A percentile compares a stretch with the other conserved stretches of the same genome.
Evolutionary conservation across 1,140 invertebrate species (phyloP).

Genomic region (Drosophila fuyamai): DNA sequence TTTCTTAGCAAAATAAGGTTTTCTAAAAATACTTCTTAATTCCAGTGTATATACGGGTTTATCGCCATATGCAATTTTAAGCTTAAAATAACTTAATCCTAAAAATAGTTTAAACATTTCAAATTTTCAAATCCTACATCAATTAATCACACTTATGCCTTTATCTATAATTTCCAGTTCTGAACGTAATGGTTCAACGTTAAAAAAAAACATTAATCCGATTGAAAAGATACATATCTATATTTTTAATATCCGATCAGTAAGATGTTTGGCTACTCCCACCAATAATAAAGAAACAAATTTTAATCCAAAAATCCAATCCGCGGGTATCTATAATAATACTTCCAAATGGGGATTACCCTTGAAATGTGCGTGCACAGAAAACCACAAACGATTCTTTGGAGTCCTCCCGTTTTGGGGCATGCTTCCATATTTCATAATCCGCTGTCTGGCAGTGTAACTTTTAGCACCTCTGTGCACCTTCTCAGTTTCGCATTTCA

Average conservation of each 20-base stretch:
- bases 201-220: not conserved
- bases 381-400: constrained; percentile 8
- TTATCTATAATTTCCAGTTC: not conserved
- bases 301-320: constrained; percentile 17
- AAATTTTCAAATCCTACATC: not conserved
- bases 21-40: too few species aligned
- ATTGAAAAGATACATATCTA: not conserved
- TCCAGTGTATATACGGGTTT: too few species aligned
- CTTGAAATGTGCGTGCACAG: constrained; percentile 7
- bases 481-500: constrained; percentile 52
- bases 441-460: constrained; percentile 50
- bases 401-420: constrained; percentile 8
- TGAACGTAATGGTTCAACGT: not conserved
- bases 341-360: constrained; percentile 7
- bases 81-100: too few species aligned
- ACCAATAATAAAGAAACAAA: not conserved
- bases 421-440: constrained; percentile 54
- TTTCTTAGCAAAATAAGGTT: too few species aligned
- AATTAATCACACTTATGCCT: not conserved
- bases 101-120: not conserved
- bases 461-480: constrained; percentile 56
- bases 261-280: not conserved
- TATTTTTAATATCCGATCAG: not conserved
- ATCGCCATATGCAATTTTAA: too few species aligned
- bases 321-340: not conserved